Percentiles rank a stretch among this genome's conserved stretches.
phyloP scores from a whole-genome alignment of 2,888 invertebrate species.

The Limnephilus lunatus region DNA sequence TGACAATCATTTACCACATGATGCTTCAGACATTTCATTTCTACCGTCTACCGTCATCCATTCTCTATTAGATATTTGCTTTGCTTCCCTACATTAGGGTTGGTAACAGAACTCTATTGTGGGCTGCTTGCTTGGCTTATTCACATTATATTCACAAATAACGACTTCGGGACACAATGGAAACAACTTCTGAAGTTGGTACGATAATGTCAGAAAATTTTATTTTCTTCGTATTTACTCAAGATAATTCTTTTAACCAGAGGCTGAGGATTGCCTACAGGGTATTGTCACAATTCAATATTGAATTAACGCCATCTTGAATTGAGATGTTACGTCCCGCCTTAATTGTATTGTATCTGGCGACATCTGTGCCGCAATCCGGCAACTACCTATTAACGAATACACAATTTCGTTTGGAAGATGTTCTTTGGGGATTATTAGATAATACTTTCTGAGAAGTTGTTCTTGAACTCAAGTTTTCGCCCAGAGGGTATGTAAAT shows the following conservation, averaged over 20 bases:
- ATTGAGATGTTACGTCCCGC: not conserved
- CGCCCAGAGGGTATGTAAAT: not conserved
- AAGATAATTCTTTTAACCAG: not conserved
- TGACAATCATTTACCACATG: too few relatives aligned
- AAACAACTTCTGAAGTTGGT: too few relatives aligned
- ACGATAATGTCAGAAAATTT: too few relatives aligned
- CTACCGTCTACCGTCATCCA: too few relatives aligned
- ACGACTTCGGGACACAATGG: too few relatives aligned
- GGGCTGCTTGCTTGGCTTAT: too few relatives aligned
- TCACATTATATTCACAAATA: too few relatives aligned
- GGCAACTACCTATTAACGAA: not conserved
- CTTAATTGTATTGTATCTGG: not conserved
- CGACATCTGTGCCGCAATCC: not conserved
- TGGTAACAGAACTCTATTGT: too few relatives aligned
- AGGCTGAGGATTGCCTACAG: not conserved
- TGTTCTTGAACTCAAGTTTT: not conserved
- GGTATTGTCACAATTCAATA: not conserved
- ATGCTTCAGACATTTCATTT: too few relatives aligned
- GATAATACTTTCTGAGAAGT: conserved; percentile 2
- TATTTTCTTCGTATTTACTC: not conserved
- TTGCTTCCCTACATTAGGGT: too few relatives aligned
- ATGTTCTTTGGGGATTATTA: not conserved
- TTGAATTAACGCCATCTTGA: not conserved
- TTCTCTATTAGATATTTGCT: too few relatives aligned
- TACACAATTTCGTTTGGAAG: not conserved